These are phyloP conservation scores for Ailurus styani DNA, from an alignment of 2,113 vertebrate genomes.

Conservation along the genomic window DNA sequence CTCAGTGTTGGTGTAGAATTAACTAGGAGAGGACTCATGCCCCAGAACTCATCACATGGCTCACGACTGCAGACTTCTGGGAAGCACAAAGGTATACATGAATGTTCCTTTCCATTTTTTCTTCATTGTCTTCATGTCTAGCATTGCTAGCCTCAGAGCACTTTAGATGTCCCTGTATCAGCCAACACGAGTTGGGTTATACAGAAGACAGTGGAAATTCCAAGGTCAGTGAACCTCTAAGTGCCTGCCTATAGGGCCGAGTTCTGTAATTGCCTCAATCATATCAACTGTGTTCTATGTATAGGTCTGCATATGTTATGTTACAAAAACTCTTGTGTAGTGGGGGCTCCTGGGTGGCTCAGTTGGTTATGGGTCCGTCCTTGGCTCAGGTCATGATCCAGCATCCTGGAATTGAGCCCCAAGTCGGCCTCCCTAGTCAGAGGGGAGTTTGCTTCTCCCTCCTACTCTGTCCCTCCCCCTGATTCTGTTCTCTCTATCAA, in stretches of 20 bases:
- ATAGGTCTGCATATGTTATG: neutral
- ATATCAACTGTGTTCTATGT: accelerated
- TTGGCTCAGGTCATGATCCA: neutral
- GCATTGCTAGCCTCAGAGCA: neutral
- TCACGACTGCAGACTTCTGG: neutral
- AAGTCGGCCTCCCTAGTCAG: neutral
- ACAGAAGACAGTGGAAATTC: neutral
- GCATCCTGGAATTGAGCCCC: neutral
- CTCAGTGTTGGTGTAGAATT: neutral
- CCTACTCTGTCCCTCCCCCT: neutral
- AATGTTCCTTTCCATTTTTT: neutral
- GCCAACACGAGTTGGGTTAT: neutral
- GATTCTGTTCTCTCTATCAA: neutral
- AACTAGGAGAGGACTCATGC: neutral
- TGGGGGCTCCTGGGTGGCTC: neutral
- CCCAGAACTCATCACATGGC: neutral
- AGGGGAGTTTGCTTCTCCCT: neutral
- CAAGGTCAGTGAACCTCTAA: neutral
- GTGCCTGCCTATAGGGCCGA: accelerated
- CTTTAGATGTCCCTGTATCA: neutral
- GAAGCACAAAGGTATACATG: accelerated
- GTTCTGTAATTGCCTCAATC: neutral
- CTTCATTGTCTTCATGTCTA: neutral
- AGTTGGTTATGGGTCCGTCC: neutral
- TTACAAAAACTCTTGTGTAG: neutral